phyloP scores from a whole-genome alignment of 2,113 vertebrate species.

The Mustela nigripes region DNA sequence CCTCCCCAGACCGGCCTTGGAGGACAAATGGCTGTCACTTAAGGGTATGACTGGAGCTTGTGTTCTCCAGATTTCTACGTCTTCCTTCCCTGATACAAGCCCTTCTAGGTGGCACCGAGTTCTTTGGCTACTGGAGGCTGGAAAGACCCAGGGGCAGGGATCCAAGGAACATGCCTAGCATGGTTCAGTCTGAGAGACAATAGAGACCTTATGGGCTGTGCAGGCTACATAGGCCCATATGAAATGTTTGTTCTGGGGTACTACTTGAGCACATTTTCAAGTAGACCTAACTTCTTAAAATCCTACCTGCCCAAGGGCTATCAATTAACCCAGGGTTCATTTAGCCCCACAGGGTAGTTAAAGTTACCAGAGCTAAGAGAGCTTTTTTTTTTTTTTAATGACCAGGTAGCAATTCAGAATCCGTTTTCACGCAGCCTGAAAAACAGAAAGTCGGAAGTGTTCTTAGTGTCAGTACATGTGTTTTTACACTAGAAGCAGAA shows the following conservation, averaged over 20 bases:
- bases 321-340: background rate
- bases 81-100: background rate
- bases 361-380: background rate
- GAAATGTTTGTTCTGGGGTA: background rate
- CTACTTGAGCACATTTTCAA: background rate
- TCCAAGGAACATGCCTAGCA: background rate
- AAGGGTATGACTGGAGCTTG: background rate
- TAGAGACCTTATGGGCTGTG: background rate
- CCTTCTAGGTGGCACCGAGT: background rate
- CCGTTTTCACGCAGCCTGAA: background rate
- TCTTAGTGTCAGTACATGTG: background rate
- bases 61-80: background rate
- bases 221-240: background rate
- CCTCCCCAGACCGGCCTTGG: background rate
- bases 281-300: background rate
- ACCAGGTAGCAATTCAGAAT: background rate
- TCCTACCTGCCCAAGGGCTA: background rate
- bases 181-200: background rate
- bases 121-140: background rate
- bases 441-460: constrained; percentile 50
- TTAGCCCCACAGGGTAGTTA: background rate
- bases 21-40: background rate
- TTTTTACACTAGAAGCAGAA: constrained; percentile 72
- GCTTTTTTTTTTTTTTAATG: background rate
- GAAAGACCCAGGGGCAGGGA: background rate